These are phyloP conservation scores for Etheostoma nigrum DNA, from an alignment of 2,797 vertebrate species.

Conservation along the genomic window DNA sequence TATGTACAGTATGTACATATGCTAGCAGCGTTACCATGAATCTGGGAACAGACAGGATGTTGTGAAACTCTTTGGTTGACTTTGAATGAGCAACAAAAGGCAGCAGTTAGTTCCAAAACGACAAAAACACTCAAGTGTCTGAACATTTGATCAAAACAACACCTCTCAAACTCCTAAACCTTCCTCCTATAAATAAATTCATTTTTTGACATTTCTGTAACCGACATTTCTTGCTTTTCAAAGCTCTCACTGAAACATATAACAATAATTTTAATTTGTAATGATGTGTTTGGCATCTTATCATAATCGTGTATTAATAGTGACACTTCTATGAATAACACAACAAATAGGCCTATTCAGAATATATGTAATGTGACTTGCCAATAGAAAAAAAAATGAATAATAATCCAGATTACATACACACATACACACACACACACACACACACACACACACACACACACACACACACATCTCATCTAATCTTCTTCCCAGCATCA, in stretches of 20 bases:
- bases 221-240: background rate
- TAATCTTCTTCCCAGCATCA: no score
- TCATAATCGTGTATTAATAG: slow-evolving; percentile 1
- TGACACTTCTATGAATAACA: background rate
- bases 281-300: background rate
- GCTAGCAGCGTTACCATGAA: no score
- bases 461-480: no score
- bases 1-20: no score
- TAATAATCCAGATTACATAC: background rate
- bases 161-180: background rate
- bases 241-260: background rate
- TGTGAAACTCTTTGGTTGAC: background rate
- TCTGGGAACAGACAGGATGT: background rate
- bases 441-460: no score
- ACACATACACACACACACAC: background rate
- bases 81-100: background rate
- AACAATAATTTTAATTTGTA: background rate
- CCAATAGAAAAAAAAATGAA: background rate
- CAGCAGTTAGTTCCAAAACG: background rate
- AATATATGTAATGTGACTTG: background rate
- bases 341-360: background rate
- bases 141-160: slow-evolving; percentile 6
- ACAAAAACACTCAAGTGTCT: background rate
- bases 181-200: background rate
- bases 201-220: background rate